A percentile compares a stretch with the other conserved stretches of the same genome.
Conservation (phyloP, 2,888 invertebrate genomes). For the Orthonychiurus folsomi region DNA sequence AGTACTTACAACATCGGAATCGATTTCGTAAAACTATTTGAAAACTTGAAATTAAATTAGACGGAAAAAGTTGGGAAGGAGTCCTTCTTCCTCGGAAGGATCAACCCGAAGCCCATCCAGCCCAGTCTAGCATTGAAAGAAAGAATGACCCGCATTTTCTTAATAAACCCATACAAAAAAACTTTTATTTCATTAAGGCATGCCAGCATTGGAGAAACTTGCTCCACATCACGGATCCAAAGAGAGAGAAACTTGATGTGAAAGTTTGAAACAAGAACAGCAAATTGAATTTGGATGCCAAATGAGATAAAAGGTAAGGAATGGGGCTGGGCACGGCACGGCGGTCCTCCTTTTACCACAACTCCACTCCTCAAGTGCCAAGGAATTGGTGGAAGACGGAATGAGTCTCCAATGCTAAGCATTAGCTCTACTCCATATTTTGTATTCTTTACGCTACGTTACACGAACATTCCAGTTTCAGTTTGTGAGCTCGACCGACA, state of each 20-base stretch:
- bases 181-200: neutral
- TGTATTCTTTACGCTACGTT: neutral
- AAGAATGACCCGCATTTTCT: neutral
- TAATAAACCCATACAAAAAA: neutral
- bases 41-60: neutral
- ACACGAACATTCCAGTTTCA: neutral
- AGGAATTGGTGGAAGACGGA: neutral
- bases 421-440: no score
- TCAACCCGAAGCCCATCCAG: neutral
- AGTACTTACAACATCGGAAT: no score
- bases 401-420: no score
- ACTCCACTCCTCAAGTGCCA: neutral
- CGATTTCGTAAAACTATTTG: neutral
- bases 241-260: conserved; percentile 2
- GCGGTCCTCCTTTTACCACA: neutral
- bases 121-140: neutral
- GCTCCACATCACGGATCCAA: neutral
- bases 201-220: neutral
- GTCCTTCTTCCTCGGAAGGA: neutral
- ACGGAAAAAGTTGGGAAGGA: neutral
- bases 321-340: neutral
- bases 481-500: no score
- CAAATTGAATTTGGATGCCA: conserved; percentile 8
- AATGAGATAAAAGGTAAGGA: conserved; percentile 6
- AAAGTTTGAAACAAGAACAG: neutral